Conservation (phyloP, 2,797 vertebrate genomes). For the Nyctibius grandis region DNA sequence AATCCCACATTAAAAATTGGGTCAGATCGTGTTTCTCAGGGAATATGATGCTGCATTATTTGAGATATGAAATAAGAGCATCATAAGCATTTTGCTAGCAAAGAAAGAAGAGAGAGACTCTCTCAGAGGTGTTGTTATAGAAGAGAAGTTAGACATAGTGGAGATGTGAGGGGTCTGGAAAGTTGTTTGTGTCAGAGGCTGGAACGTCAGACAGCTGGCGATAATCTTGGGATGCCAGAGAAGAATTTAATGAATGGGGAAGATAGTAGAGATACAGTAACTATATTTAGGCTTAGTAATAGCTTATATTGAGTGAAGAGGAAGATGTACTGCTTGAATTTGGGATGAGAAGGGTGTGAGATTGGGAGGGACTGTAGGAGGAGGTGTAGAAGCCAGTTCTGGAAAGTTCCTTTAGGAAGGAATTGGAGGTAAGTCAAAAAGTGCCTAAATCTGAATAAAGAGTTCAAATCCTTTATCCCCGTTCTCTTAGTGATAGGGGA, state of each 20-base stretch:
- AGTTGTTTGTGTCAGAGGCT: not conserved
- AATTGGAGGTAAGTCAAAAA: not conserved
- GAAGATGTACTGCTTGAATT: not conserved
- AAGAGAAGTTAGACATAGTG: not conserved
- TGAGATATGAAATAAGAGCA: not conserved
- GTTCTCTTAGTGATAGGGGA: not conserved
- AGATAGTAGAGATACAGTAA: not conserved
- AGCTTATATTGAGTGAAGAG: not conserved
- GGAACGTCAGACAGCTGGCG: not conserved
- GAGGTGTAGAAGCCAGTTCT: not conserved
- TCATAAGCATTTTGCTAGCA: not conserved
- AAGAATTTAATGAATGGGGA: not conserved
- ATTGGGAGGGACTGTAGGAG: not conserved
- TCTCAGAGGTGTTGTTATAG: not conserved
- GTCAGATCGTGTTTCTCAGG: not conserved
- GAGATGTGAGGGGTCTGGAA: not conserved
- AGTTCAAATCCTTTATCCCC: not conserved
- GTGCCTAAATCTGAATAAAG: not conserved
- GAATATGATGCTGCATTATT: not conserved
- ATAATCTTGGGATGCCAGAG: not conserved
- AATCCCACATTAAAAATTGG: not conserved
- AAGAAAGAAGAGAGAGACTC: not conserved
- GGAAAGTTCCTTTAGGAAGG: not conserved
- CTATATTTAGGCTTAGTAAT: not conserved
- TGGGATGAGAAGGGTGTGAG: not conserved